These are phyloP conservation scores for Chelonoidis abingdonii DNA, from an alignment of 2,113 vertebrate genomes.

Conservation along the genomic window DNA sequence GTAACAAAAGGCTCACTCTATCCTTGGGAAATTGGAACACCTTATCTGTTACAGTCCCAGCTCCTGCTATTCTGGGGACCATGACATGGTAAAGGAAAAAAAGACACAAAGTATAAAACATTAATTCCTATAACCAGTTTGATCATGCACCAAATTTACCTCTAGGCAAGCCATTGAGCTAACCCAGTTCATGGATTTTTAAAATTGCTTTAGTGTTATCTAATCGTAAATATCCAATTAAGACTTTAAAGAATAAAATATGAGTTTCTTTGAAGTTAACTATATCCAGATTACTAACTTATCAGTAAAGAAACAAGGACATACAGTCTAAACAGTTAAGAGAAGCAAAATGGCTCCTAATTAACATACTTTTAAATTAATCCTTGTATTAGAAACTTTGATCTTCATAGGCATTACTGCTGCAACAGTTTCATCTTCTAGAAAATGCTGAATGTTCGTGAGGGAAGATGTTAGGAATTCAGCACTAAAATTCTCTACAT, in stretches of 20 bases:
- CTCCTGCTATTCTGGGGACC: not conserved
- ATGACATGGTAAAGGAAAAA: not conserved
- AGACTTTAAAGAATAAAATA: not conserved
- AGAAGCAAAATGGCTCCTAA: conserved; percentile 36
- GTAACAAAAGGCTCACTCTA: not conserved
- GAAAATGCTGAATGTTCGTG: conserved; percentile 91
- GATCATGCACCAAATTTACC: not conserved
- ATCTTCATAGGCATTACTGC: conserved; percentile 98
- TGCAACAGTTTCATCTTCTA: conserved; percentile 91
- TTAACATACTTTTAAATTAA: conserved; percentile 91
- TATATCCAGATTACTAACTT: conserved; percentile 22
- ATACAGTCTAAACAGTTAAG: not conserved
- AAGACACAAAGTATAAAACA: not conserved
- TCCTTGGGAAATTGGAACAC: not conserved
- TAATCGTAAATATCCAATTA: not conserved
- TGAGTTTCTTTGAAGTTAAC: conserved; percentile 60
- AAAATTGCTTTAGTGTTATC: conserved; percentile 45
- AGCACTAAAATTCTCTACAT: conserved; percentile 89
- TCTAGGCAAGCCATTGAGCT: conserved; percentile 6
- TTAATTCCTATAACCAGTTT: conserved; percentile 2
- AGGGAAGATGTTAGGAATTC: conserved; percentile 93
- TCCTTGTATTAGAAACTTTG: conserved; percentile 88
- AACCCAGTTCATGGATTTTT: conserved; percentile 33
- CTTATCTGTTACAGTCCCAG: not conserved
- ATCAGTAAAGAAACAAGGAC: conserved; percentile 51